These are phyloP conservation scores for Ivindomyrus marchei DNA, from an alignment of 2,113 vertebrate genomes.

Conservation along the genomic window DNA sequence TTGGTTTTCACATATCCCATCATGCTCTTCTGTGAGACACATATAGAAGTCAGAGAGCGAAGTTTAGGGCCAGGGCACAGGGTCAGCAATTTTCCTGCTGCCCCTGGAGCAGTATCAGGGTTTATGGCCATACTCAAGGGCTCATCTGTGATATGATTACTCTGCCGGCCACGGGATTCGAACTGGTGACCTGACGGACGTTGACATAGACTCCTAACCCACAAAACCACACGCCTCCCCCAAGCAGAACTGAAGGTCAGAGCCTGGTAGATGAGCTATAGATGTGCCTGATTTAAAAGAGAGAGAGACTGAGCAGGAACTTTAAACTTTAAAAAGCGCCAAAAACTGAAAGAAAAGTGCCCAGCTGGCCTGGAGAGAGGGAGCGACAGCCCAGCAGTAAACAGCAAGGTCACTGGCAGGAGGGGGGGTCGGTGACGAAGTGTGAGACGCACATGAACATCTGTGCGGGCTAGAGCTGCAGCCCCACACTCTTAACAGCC, in stretches of 20 bases:
- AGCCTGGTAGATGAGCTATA: background rate
- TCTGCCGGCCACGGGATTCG: background rate
- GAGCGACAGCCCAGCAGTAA: background rate
- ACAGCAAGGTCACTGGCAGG: background rate
- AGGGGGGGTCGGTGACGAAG: background rate
- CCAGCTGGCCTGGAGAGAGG: background rate
- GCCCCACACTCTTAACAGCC: background rate
- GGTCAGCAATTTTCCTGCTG: background rate
- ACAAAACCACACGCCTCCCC: too few species aligned
- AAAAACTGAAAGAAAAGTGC: background rate
- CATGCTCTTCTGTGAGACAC: background rate
- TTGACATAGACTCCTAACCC: background rate
- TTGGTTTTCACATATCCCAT: background rate
- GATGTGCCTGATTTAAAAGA: background rate
- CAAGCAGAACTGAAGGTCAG: background rate
- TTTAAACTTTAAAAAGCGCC: background rate
- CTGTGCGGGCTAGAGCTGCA: background rate
- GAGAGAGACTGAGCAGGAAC: background rate
- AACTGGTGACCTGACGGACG: background rate
- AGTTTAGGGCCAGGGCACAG: background rate
- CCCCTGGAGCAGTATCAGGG: background rate
- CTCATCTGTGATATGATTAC: background rate
- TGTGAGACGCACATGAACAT: background rate
- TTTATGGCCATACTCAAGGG: background rate
- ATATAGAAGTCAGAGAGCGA: background rate